Evolutionary conservation across 2,888 invertebrate genomes (phyloP).

Genomic region (Leptinotarsa juncta): DNA sequence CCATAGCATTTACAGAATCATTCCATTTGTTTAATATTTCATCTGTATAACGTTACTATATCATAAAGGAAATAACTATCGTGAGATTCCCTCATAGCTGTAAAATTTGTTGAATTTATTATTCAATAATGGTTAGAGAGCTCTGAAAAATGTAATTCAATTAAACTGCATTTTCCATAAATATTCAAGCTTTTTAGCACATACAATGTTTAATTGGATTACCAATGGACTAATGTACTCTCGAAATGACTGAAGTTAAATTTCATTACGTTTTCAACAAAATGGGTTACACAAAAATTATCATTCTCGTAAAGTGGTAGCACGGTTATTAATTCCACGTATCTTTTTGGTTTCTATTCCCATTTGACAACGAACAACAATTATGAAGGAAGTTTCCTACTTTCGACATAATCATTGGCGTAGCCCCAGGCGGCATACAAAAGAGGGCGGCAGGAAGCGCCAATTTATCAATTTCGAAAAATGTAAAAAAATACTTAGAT

Average conservation of each 20-base stretch:
- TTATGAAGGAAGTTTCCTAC: no score
- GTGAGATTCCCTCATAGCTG: not conserved
- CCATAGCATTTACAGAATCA: no score
- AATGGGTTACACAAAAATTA: constrained; percentile 3
- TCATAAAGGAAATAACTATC: not conserved
- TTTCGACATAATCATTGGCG: no score
- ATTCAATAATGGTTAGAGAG: not conserved
- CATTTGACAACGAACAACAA: no score
- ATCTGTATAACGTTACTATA: no score
- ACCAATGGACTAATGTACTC: constrained; percentile 6
- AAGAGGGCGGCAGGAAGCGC: no score
- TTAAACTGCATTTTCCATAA: not conserved
- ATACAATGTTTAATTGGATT: constrained; percentile 1
- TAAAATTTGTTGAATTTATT: no score
- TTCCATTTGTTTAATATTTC: no score
- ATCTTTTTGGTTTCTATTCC: not conserved
- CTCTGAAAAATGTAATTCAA: not conserved
- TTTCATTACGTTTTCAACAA: constrained; percentile 8
- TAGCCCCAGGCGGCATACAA: no score
- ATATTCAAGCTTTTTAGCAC: constrained; percentile 14
- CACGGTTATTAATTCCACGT: not conserved
- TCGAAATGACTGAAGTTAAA: constrained; percentile 2
- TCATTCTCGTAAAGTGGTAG: not conserved
- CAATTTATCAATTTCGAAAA: no score
- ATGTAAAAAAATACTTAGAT: no score